These are phyloP conservation scores for Cyclopterus lumpus DNA, from an alignment of 2,797 vertebrate species.

Conservation along the genomic window DNA sequence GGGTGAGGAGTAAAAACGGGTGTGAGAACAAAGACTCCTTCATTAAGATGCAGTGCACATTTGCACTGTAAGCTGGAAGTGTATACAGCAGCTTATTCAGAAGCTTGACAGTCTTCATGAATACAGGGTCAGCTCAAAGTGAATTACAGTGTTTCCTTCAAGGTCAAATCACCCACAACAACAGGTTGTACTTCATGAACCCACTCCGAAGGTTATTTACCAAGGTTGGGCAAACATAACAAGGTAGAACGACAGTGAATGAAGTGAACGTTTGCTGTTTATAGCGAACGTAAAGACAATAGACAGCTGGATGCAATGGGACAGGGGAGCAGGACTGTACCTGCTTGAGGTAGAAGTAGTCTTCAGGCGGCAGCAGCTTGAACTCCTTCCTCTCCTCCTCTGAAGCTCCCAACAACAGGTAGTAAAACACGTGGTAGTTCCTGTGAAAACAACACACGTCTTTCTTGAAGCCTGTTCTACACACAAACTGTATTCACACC, in stretches of 20 bases:
- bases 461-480: not conserved
- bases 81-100: conserved; percentile 56
- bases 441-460: conserved; percentile 70
- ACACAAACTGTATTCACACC: not conserved
- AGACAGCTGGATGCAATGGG: not conserved
- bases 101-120: conserved; percentile 44
- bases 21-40: conserved; percentile 52
- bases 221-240: not conserved
- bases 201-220: not conserved
- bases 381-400: conserved; percentile 93
- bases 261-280: not conserved
- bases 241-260: not conserved
- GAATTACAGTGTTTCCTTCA: conserved; percentile 25
- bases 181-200: conserved; percentile 12
- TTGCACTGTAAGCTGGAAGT: conserved; percentile 38
- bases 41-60: conserved; percentile 71
- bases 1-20: conserved; percentile 29
- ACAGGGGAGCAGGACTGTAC: conserved; percentile 63
- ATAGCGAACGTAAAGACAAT: not conserved
- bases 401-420: conserved; percentile 93
- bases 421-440: conserved; percentile 99
- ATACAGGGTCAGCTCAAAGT: conserved; percentile 33
- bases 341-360: conserved; percentile 99
- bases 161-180: conserved; percentile 30
- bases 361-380: conserved; percentile 94